phyloP scores from a whole-genome alignment of 1,140 invertebrate genomes.

The Laupala kohalensis region DNA sequence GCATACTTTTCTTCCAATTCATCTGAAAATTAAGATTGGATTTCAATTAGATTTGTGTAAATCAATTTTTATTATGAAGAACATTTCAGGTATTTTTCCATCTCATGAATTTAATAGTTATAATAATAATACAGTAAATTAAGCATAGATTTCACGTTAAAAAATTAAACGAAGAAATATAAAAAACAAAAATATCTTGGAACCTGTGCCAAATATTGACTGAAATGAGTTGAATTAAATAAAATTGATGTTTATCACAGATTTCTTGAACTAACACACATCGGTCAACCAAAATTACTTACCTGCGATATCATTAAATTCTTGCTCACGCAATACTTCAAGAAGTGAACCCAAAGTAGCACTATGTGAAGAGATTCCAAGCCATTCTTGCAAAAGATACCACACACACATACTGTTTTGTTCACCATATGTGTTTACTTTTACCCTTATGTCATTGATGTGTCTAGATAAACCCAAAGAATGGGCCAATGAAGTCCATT shows the following conservation, averaged over 20 bases:
- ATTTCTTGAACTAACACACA: too few relatives aligned
- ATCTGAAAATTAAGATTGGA: not conserved
- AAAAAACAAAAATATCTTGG: too few relatives aligned
- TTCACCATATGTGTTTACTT: constrained; percentile 2
- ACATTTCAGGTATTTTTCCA: too few relatives aligned
- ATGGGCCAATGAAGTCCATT: constrained; percentile 3
- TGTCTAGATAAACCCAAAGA: not conserved
- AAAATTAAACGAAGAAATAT: too few relatives aligned
- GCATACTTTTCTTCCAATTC: not conserved
- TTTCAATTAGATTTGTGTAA: too few relatives aligned
- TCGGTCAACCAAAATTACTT: not conserved
- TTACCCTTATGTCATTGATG: not conserved
- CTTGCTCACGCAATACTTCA: not conserved
- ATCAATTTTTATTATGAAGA: too few relatives aligned
- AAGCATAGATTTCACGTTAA: too few relatives aligned
- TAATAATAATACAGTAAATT: too few relatives aligned
- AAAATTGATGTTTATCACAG: too few relatives aligned
- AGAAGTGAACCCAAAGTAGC: constrained; percentile 1
- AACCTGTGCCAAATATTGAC: too few relatives aligned
- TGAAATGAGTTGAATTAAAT: too few relatives aligned
- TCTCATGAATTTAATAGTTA: too few relatives aligned
- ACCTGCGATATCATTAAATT: constrained; percentile 6
- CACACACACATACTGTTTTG: not conserved
- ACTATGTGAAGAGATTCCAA: not conserved
- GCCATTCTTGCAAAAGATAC: constrained; percentile 4